phyloP scores from a whole-genome alignment of 2,113 vertebrate species.

The Vidua macroura region DNA sequence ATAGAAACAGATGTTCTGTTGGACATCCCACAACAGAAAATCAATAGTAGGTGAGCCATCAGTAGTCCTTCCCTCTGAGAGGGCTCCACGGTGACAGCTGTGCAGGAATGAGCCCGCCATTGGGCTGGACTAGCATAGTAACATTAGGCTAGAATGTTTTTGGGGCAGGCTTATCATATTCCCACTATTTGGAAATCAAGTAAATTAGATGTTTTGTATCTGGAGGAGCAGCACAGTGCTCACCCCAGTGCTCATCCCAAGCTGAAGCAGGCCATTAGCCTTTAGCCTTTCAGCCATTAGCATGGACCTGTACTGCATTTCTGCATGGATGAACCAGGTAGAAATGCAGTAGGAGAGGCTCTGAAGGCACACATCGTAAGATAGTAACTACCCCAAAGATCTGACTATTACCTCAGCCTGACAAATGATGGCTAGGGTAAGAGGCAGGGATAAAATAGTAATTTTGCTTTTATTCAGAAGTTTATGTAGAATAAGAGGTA shows the following conservation, averaged over 20 bases:
- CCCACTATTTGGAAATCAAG: not conserved
- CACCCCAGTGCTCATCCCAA: not conserved
- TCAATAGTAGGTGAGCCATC: not conserved
- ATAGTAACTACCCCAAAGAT: not conserved
- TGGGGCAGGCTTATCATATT: not conserved
- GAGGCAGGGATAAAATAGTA: not conserved
- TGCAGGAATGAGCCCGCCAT: not conserved
- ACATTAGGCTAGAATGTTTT: not conserved
- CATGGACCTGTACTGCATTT: not conserved
- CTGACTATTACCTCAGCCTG: not conserved
- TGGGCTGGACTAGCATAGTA: not conserved
- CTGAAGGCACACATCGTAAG: not conserved
- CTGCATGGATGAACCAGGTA: not conserved
- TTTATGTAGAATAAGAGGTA: not conserved
- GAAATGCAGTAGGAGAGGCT: not conserved
- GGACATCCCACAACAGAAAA: not conserved
- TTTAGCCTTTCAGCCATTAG: not conserved
- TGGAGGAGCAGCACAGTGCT: not conserved
- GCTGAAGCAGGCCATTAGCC: not conserved
- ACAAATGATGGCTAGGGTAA: not conserved
- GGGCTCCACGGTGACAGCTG: not conserved
- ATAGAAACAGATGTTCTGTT: conserved; percentile 2
- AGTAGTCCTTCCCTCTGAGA: not conserved
- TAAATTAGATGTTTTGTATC: not conserved
- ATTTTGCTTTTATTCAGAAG: not conserved